Evolutionary conservation across 1,140 invertebrate species (phyloP).

Genomic region (Lepeophtheirus salmonis): DNA sequence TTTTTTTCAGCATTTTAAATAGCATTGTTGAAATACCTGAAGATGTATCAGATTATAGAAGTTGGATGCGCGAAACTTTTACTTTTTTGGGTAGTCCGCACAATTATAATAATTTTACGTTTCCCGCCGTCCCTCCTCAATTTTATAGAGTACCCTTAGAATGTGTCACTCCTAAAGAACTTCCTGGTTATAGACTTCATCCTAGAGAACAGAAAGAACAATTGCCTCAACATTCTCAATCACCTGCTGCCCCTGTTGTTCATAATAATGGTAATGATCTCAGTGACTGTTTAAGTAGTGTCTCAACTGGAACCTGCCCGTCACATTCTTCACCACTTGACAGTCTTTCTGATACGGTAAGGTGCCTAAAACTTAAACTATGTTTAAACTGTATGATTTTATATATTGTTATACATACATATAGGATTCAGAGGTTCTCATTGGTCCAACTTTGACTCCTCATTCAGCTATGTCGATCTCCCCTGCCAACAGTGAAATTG

Average conservation of each 20-base stretch:
- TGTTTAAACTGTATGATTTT: no score
- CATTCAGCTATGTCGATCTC: constrained; percentile 14
- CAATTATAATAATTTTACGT: neutral
- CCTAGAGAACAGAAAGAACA: neutral
- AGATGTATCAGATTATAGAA: neutral
- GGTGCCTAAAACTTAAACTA: neutral
- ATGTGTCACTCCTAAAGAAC: neutral
- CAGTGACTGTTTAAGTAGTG: neutral
- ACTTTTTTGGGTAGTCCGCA: neutral
- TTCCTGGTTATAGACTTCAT: neutral
- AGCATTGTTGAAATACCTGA: constrained; percentile 1
- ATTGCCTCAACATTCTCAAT: neutral
- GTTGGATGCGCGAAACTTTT: neutral
- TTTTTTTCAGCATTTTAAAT: constrained; percentile 7
- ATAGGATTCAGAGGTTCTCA: constrained; percentile 11
- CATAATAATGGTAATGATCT: neutral
- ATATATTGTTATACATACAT: neutral
- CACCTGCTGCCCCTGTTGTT: neutral
- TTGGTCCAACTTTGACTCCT: neutral
- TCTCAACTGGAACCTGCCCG: neutral
- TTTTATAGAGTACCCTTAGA: neutral
- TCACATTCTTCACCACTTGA: neutral
- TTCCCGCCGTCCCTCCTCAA: neutral
- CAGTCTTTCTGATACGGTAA: neutral
- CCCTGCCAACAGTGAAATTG: constrained; percentile 15